Evolutionary conservation across 2,888 invertebrate genomes (phyloP).

Genomic region (Hermaeophaga mercurialis): DNA sequence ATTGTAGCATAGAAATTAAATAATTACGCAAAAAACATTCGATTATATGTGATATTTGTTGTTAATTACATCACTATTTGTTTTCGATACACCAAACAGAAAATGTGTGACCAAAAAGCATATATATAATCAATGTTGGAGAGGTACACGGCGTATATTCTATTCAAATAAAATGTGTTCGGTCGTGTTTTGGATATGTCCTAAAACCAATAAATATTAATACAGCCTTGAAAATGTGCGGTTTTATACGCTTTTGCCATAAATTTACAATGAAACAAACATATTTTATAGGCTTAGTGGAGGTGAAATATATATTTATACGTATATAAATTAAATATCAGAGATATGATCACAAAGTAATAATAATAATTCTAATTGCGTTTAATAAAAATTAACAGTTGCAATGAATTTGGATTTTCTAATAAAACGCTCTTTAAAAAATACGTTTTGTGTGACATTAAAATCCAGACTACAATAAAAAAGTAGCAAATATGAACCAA

Average conservation of each 20-base stretch:
- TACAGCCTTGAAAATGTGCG: constrained; percentile 20
- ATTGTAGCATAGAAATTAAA: no score
- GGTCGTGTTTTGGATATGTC: constrained; percentile 17
- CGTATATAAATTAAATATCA: constrained; percentile 22
- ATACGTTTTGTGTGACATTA: no score
- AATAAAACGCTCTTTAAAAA: constrained; percentile 23
- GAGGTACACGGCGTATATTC: constrained; percentile 6
- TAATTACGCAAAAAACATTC: constrained; percentile 12
- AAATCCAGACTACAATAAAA: no score
- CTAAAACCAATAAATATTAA: constrained; percentile 25
- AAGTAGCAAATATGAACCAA: no score
- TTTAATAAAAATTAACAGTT: constrained; percentile 18
- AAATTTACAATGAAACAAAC: constrained; percentile 24
- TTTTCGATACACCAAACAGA: constrained; percentile 3
- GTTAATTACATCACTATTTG: constrained; percentile 12
- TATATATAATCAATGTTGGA: constrained; percentile 14
- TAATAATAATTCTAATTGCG: constrained; percentile 22
- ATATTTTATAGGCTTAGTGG: constrained; percentile 22
- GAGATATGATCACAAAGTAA: constrained; percentile 19
- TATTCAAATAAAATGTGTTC: constrained; percentile 18
- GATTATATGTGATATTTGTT: constrained; percentile 8
- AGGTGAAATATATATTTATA: constrained; percentile 25
- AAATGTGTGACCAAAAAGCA: constrained; percentile 8
- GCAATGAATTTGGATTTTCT: constrained; percentile 14
- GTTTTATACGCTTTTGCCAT: constrained; percentile 24